These are phyloP conservation scores for Allacma fusca DNA, from an alignment of 2,888 invertebrate genomes.

Conservation along the genomic window DNA sequence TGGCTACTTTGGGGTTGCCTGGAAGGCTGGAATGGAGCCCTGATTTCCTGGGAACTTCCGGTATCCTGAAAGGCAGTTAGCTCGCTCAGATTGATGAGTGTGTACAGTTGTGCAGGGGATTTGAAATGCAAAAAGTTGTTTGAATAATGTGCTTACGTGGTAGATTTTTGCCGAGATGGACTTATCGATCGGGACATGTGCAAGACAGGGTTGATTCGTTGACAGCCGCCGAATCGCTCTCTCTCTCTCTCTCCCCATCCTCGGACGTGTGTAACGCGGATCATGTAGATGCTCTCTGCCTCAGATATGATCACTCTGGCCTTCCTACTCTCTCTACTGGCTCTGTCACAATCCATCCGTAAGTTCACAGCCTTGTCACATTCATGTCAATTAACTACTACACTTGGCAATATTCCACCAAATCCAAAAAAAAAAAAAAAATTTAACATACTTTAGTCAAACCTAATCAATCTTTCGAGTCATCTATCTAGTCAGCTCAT, in stretches of 20 bases:
- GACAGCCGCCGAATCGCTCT: constrained; percentile 30
- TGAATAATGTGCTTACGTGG: not conserved
- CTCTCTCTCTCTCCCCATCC: not conserved
- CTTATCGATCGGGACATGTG: constrained; percentile 46
- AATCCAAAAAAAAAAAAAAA: too few relatives aligned
- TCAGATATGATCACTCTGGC: not conserved
- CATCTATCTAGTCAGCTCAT: too few relatives aligned
- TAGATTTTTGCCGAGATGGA: constrained; percentile 34
- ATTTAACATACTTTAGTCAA: too few relatives aligned
- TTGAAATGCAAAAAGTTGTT: not conserved
- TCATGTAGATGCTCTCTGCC: constrained; percentile 7
- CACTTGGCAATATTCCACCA: too few relatives aligned
- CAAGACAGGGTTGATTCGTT: constrained; percentile 43
- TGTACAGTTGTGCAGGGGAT: not conserved
- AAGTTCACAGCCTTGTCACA: not conserved
- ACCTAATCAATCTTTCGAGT: too few relatives aligned
- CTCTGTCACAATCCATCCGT: constrained; percentile 4
- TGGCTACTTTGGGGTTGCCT: too few relatives aligned
- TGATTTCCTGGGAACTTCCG: not conserved
- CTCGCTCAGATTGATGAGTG: not conserved
- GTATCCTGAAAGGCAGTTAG: not conserved
- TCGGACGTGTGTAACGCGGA: not conserved
- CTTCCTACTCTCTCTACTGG: not conserved
- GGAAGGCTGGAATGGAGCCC: too few relatives aligned
- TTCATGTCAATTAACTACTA: not conserved